Evolutionary conservation across 2,888 invertebrate species (phyloP).

Genomic region (Crepidodera aurea): DNA sequence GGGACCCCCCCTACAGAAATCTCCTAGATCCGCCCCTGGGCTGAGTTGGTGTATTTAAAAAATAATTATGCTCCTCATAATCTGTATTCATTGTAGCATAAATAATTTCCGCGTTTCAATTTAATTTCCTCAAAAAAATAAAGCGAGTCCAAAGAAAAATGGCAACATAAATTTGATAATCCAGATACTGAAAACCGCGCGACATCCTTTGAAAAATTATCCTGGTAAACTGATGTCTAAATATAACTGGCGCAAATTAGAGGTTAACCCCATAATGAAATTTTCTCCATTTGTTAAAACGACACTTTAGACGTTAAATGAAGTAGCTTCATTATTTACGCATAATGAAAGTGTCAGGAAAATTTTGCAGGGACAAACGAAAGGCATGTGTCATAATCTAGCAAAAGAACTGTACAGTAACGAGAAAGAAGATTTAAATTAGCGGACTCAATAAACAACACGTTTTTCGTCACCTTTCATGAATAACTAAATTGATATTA

Average conservation of each 20-base stretch:
- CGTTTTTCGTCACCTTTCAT: constrained; percentile 24
- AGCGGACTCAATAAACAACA: constrained; percentile 18
- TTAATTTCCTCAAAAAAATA: too few species aligned
- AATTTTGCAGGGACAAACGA: constrained; percentile 21
- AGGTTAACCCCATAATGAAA: constrained; percentile 21
- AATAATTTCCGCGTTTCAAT: too few species aligned
- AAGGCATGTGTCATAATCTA: constrained; percentile 23
- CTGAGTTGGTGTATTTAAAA: too few species aligned
- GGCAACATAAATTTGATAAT: background rate
- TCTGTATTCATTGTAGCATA: too few species aligned
- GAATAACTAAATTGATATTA: constrained; percentile 17
- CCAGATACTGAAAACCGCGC: too few species aligned
- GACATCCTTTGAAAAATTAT: background rate
- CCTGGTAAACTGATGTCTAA: background rate
- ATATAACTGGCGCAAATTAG: constrained; percentile 17
- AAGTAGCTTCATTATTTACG: constrained; percentile 27
- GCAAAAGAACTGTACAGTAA: constrained; percentile 16
- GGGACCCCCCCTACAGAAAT: too few species aligned
- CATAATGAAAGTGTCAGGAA: constrained; percentile 26
- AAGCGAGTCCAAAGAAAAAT: background rate
- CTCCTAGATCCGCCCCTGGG: too few species aligned
- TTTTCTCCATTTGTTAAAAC: constrained; percentile 15
- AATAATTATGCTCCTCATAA: too few species aligned
- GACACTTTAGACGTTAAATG: constrained; percentile 20
- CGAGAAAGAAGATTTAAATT: constrained; percentile 7